Evolutionary conservation across 2,797 vertebrate species (phyloP).

Genomic region (Enteromius anoplus): DNA sequence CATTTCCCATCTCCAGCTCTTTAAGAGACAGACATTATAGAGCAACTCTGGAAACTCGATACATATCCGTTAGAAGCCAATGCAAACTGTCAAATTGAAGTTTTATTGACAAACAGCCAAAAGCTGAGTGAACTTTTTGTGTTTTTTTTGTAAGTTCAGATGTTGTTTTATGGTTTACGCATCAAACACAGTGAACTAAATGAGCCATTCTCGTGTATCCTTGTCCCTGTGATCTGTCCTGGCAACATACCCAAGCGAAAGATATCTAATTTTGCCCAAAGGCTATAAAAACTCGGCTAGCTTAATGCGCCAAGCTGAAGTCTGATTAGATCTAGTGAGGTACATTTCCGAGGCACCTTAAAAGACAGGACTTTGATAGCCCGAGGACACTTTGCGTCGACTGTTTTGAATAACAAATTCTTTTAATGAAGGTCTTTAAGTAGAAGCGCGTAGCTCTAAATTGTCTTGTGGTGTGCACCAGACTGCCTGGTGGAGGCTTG

Average conservation of each 20-base stretch:
- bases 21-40: conserved; percentile 56
- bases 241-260: conserved; percentile 32
- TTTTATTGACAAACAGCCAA: conserved; percentile 28
- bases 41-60: conserved; percentile 39
- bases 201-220: conserved; percentile 6
- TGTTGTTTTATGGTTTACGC: conserved; percentile 2
- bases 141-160: conserved; percentile 1
- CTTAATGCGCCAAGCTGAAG: conserved; percentile 60
- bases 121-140: neutral
- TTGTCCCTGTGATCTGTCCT: conserved; percentile 62
- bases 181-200: conserved; percentile 42
- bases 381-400: conserved; percentile 66
- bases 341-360: conserved; percentile 30
- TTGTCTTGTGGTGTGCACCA: conserved; percentile 44
- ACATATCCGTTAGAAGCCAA: conserved; percentile 6
- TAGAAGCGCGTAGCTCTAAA: conserved; percentile 60
- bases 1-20: conserved; percentile 60
- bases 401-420: conserved; percentile 80
- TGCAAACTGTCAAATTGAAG: conserved; percentile 2
- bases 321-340: conserved; percentile 71
- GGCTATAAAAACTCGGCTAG: conserved; percentile 51
- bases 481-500: conserved; percentile 49
- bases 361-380: conserved; percentile 42
- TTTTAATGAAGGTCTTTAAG: conserved; percentile 81
- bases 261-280: conserved; percentile 36